These are phyloP conservation scores for Cephalopachus bancanus DNA, from an alignment of 2,797 vertebrate genomes.

Conservation along the genomic window DNA sequence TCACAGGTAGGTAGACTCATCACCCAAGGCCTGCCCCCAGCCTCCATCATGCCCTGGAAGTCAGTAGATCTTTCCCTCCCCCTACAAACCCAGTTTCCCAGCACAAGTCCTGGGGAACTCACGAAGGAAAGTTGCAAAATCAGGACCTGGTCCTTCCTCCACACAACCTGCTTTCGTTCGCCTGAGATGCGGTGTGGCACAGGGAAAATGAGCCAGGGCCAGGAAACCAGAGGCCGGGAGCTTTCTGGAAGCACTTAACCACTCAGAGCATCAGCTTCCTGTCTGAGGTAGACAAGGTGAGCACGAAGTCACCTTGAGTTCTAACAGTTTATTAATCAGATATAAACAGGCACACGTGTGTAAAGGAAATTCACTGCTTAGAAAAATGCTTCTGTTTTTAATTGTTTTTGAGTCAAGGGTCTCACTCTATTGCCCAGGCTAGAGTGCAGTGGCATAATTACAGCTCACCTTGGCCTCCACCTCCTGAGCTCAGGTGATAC, in stretches of 20 bases:
- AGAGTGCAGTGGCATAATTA: no score
- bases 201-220: neutral
- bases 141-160: neutral
- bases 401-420: no score
- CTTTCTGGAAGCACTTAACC: neutral
- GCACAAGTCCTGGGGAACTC: neutral
- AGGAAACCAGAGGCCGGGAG: neutral
- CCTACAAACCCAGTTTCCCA: neutral
- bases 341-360: no score
- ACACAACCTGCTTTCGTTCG: neutral
- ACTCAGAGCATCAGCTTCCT: neutral
- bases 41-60: neutral
- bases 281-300: neutral
- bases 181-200: neutral
- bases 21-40: neutral
- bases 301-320: neutral
- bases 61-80: neutral
- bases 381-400: no score
- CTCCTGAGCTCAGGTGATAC: no score
- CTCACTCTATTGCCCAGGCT: no score
- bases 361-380: no score
- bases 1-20: neutral
- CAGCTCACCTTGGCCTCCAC: no score
- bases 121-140: neutral
- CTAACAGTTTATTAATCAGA: neutral